Percentiles rank a stretch among this genome's conserved stretches.
Conservation (phyloP, 2,797 vertebrate species). For the Choloepus didactylus region DNA sequence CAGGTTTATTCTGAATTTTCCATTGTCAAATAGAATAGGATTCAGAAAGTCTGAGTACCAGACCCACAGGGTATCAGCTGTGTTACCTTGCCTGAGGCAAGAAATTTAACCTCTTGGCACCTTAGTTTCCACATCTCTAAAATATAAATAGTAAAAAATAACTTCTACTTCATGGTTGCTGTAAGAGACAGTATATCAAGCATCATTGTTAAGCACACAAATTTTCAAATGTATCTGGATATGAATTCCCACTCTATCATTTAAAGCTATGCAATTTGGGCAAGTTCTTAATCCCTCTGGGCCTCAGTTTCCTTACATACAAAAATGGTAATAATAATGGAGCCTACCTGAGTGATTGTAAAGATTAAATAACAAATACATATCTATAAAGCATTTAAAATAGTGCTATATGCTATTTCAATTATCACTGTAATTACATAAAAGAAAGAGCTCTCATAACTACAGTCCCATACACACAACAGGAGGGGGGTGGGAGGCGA, state of each 20-base stretch:
- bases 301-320: conserved; percentile 12
- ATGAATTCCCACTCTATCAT: background rate
- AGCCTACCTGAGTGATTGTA: background rate
- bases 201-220: background rate
- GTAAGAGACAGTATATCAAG: background rate
- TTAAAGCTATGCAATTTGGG: background rate
- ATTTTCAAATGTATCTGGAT: background rate
- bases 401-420: background rate
- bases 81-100: background rate
- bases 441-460: background rate
- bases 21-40: background rate
- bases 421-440: background rate
- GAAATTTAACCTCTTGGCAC: background rate
- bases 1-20: background rate
- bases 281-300: background rate
- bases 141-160: conserved; percentile 17
- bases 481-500: background rate
- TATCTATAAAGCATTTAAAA: background rate
- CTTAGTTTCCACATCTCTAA: background rate
- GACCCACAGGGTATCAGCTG: background rate
- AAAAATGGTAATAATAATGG: background rate
- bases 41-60: background rate
- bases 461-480: background rate
- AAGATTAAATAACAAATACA: background rate
- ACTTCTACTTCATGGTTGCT: background rate